Evolutionary conservation across 2,113 vertebrate species (phyloP).

Genomic region (Vulpes ferrilata): DNA sequence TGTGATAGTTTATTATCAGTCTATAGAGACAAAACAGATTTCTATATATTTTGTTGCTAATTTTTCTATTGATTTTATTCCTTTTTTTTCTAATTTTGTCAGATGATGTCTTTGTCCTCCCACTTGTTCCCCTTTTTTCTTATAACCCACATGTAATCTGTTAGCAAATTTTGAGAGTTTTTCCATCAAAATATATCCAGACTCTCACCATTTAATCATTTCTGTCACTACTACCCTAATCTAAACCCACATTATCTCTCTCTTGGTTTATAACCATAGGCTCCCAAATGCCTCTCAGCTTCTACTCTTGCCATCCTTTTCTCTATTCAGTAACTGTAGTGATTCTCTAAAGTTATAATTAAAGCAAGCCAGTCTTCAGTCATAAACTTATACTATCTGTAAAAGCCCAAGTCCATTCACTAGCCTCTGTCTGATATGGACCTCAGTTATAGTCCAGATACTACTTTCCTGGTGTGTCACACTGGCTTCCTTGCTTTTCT

Average conservation of each 20-base stretch:
- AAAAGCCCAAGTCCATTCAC: background rate
- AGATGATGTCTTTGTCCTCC: background rate
- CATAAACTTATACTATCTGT: background rate
- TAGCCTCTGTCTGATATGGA: background rate
- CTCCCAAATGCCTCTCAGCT: background rate
- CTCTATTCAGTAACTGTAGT: background rate
- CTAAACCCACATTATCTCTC: background rate
- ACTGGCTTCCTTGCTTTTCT: background rate
- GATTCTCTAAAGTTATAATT: background rate
- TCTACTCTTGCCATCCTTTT: background rate
- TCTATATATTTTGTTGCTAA: background rate
- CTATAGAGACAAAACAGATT: background rate
- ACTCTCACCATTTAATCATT: constrained; percentile 10
- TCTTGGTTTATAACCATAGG: background rate
- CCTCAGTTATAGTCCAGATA: background rate
- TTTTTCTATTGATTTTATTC: background rate
- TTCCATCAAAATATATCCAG: background rate
- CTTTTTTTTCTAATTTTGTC: background rate
- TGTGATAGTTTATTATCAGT: background rate
- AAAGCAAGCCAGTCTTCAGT: background rate
- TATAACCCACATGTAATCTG: background rate
- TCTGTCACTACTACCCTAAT: background rate
- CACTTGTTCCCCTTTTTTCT: background rate
- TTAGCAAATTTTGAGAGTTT: constrained; percentile 23
- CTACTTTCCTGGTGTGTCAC: background rate